phyloP scores from a whole-genome alignment of 2,888 invertebrate genomes.

The Tryphoninae sp. region DNA sequence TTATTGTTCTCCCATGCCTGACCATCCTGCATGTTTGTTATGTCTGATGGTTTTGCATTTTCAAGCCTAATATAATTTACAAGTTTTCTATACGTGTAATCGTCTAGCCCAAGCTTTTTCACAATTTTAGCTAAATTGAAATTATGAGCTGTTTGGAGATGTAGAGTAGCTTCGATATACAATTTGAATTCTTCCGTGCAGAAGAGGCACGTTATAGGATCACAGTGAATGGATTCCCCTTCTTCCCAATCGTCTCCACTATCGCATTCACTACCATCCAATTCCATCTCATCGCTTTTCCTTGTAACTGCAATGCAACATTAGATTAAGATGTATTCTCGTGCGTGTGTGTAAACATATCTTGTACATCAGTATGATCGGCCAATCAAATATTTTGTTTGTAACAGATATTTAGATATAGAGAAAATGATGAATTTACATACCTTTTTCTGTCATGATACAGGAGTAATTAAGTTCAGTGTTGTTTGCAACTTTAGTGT shows the following conservation, averaged over 20 bases:
- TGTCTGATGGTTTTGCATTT: slow-evolving; percentile 84
- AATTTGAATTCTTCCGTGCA: slow-evolving; percentile 85
- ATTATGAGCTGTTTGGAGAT: slow-evolving; percentile 86
- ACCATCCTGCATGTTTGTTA: slow-evolving; percentile 82
- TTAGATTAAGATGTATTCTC: background rate
- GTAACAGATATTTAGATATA: background rate
- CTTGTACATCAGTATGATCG: background rate
- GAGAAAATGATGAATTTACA: background rate
- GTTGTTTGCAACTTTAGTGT: slow-evolving; percentile 15
- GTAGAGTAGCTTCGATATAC: slow-evolving; percentile 86
- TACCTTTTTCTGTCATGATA: slow-evolving; percentile 49
- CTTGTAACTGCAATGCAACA: background rate
- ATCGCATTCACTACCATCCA: slow-evolving; percentile 73
- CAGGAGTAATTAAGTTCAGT: slow-evolving; percentile 21
- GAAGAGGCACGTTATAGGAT: slow-evolving; percentile 86
- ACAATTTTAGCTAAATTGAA: slow-evolving; percentile 87
- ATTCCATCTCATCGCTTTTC: slow-evolving; percentile 58
- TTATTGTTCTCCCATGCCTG: slow-evolving; percentile 89
- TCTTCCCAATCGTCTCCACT: slow-evolving; percentile 83
- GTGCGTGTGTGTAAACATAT: background rate
- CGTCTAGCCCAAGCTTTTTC: slow-evolving; percentile 88
- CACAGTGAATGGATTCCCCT: slow-evolving; percentile 80
- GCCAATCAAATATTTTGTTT: background rate
- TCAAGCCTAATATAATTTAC: slow-evolving; percentile 90
- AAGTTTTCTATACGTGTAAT: slow-evolving; percentile 91